Percentiles rank a stretch among this genome's conserved stretches.
Conservation (phyloP, 1,140 invertebrate species). For the Popillia japonica region DNA sequence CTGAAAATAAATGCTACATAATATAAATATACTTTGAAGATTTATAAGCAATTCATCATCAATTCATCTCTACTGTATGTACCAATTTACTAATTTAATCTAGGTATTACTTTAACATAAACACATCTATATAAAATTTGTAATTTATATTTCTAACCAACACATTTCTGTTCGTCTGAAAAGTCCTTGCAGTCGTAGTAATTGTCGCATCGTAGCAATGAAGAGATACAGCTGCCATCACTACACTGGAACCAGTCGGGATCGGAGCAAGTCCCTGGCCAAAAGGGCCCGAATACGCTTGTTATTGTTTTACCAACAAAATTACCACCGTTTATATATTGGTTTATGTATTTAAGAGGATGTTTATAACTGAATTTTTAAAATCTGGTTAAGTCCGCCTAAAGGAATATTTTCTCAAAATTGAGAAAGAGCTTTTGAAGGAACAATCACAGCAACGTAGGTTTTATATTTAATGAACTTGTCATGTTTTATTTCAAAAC, state of each 20-base stretch:
- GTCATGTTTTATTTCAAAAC: too few species aligned
- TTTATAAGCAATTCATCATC: slow-evolving; percentile 14
- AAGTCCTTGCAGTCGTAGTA: slow-evolving; percentile 89
- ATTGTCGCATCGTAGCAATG: slow-evolving; percentile 81
- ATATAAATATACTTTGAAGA: not conserved
- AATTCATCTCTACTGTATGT: slow-evolving; percentile 14
- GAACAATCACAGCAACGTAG: too few species aligned
- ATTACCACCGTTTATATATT: slow-evolving; percentile 34
- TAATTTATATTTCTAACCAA: slow-evolving; percentile 63
- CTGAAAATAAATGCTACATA: not conserved
- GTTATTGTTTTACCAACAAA: slow-evolving; percentile 40
- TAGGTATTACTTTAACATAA: slow-evolving; percentile 21
- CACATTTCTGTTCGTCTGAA: slow-evolving; percentile 90
- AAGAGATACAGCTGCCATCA: slow-evolving; percentile 73
- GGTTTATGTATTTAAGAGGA: not conserved
- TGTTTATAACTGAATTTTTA: not conserved
- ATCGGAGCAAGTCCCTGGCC: slow-evolving; percentile 66
- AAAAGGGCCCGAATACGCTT: slow-evolving; percentile 54
- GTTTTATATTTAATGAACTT: too few species aligned
- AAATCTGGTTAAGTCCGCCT: too few species aligned
- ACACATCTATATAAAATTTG: slow-evolving; percentile 13
- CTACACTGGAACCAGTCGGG: slow-evolving; percentile 72
- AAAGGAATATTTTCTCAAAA: too few species aligned
- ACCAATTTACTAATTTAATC: slow-evolving; percentile 40
- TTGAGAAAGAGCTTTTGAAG: too few species aligned